Conservation (phyloP, 2,888 invertebrate genomes). For the Glaucopsyche alexis region DNA sequence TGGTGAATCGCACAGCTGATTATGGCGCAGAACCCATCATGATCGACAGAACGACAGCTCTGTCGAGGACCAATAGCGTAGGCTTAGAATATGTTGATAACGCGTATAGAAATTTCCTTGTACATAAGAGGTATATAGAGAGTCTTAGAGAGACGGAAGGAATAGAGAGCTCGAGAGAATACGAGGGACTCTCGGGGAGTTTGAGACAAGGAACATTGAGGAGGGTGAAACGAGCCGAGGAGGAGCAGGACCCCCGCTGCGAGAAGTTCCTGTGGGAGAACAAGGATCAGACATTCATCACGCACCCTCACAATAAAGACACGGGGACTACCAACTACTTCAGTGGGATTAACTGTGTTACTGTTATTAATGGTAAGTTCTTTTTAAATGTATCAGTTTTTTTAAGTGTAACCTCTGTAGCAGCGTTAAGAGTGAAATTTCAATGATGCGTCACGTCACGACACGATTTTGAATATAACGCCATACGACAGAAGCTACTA, state of each 20-base stretch:
- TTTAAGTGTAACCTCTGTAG: too few relatives aligned
- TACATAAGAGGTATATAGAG: conserved; percentile 21
- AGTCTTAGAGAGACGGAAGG: background rate
- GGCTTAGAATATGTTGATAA: background rate
- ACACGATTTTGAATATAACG: too few relatives aligned
- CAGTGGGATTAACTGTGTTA: conserved; percentile 59
- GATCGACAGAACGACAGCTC: background rate
- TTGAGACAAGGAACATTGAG: background rate
- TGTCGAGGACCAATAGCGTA: conserved; percentile 17
- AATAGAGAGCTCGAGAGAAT: too few relatives aligned
- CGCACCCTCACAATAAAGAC: conserved; percentile 55
- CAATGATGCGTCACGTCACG: too few relatives aligned
- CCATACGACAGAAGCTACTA: too few relatives aligned
- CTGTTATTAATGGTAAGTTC: conserved; percentile 59
- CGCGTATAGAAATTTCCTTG: conserved; percentile 1
- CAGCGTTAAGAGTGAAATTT: too few relatives aligned
- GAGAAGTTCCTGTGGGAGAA: conserved; percentile 48
- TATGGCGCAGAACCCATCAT: conserved; percentile 15
- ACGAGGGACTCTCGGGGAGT: background rate
- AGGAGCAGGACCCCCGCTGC: conserved; percentile 48
- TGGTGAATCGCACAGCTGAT: conserved; percentile 18
- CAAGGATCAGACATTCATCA: conserved; percentile 45
- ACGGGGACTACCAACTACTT: conserved; percentile 50
- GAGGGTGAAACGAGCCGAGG: conserved; percentile 50
- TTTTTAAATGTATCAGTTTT: background rate